Evolutionary conservation across 1,140 invertebrate genomes (phyloP).

Genomic region (Drosophila subobscura): DNA sequence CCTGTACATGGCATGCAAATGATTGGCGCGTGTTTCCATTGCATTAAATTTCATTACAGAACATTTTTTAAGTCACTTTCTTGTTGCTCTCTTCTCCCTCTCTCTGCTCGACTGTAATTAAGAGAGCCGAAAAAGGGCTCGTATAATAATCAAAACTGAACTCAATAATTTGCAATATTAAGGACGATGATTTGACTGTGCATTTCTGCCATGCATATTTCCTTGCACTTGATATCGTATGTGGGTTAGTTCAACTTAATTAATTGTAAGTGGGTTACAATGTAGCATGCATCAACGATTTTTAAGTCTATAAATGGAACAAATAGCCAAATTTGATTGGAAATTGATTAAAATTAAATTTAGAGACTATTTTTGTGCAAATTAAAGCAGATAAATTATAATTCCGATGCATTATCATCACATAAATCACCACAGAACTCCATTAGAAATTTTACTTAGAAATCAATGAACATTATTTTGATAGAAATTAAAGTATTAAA

Average conservation of each 20-base stretch:
- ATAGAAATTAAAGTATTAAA: too few relatives aligned
- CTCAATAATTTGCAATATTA: constrained; percentile 42
- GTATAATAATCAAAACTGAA: constrained; percentile 17
- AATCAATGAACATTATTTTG: too few relatives aligned
- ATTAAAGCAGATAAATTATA: too few relatives aligned
- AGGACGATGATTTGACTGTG: constrained; percentile 9
- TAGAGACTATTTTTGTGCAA: too few relatives aligned
- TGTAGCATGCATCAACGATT: too few relatives aligned
- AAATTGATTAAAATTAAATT: too few relatives aligned
- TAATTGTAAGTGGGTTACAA: too few relatives aligned
- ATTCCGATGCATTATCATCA: too few relatives aligned
- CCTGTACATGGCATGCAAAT: constrained; percentile 38
- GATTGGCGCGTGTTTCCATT: constrained; percentile 48
- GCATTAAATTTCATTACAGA: constrained; percentile 58
- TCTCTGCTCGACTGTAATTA: constrained; percentile 6
- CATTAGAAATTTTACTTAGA: too few relatives aligned
- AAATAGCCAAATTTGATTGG: too few relatives aligned
- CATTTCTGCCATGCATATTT: constrained; percentile 8
- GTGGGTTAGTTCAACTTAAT: neutral
- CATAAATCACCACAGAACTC: too few relatives aligned
- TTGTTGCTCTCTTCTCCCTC: neutral
- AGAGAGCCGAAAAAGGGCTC: constrained; percentile 12
- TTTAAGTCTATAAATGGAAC: too few relatives aligned
- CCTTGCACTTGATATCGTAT: constrained; percentile 12
- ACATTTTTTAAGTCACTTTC: constrained; percentile 51